A percentile compares a stretch with the other conserved stretches of the same genome.
Evolutionary conservation across 2,797 vertebrate genomes (phyloP).

Genomic region (Caiman crocodilus): DNA sequence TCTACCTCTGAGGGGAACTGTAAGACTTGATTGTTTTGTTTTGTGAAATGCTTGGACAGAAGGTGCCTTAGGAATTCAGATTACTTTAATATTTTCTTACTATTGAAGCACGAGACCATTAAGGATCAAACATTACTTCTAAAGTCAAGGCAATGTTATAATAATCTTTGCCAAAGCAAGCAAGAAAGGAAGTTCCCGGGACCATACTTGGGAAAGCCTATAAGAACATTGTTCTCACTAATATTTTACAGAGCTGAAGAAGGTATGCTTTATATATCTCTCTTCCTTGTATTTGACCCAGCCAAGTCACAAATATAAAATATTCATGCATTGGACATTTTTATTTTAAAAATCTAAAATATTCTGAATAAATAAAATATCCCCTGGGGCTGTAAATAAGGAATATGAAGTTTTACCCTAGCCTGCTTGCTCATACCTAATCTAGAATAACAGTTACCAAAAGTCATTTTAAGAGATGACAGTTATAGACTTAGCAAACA

Average conservation of each 20-base stretch:
- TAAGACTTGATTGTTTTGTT: not conserved
- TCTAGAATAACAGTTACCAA: not conserved
- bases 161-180: not conserved
- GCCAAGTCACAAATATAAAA: not conserved
- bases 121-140: not conserved
- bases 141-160: not conserved
- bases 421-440: not conserved
- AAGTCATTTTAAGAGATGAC: not conserved
- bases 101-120: not conserved
- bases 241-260: not conserved
- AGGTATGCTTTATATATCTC: not conserved
- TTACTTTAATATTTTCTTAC: slow-evolving; percentile 7
- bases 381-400: not conserved
- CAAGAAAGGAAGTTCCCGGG: not conserved
- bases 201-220: not conserved
- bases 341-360: not conserved
- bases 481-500: not conserved
- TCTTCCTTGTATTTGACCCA: not conserved
- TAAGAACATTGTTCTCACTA: not conserved
- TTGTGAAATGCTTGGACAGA: not conserved
- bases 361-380: accelerated
- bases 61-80: not conserved
- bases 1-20: not conserved
- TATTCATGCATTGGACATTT: not conserved
- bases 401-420: not conserved